Base-by-base conservation (phyloP, 2,797 vertebrate genomes). In the Pygocentrus nattereri region DNA sequence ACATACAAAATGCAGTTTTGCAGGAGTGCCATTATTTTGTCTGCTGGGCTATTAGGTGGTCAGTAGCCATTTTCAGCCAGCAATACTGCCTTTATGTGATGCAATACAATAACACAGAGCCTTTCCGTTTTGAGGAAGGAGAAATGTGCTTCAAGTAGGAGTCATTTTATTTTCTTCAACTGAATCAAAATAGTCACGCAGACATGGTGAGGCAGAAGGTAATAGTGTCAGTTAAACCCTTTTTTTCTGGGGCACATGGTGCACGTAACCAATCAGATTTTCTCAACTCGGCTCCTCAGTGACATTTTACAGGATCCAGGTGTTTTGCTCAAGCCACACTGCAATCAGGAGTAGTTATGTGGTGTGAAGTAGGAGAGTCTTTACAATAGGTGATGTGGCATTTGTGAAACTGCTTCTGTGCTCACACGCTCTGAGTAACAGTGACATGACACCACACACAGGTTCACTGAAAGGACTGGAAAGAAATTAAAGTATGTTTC, bases 21-120 rank as follows among this genome's bases (percentile, higher is more conserved):
- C 76, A 84, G 87, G 91, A 91, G 62, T 61, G 23, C 21, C 38
- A 41, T 67, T 78, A n/a, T 67, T 78, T 77, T 49, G 59, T 71
- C 44, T 41, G 5, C 54, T 82, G 30, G 3, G 4, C 59, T 67
- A 58, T 73, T 78, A 56, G 27, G 50, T 78, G 71, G 75, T 27
- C 38, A 72, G 58, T 67, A 59, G 59, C 65, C 73, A 73, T 73
- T 77, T 72, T 18, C 50, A 77, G 49, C 5, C 21, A 58, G 21
- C 23, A 65, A 56, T 47, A 13, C 25, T 56, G 58, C 38, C 27
- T 59, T 41, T 25, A 54, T 15, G 56, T 68, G 65, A 68, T 68
- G 65, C 49, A 52, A 31, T 41, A 30, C 41, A 31, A 7, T 30
- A 49, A 30, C 25, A 69, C 64, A 54, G 72, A 75, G 27, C 30